These are phyloP conservation scores for Drosophila paranaensis DNA, from an alignment of 2,888 invertebrate genomes.

Conservation along the genomic window DNA sequence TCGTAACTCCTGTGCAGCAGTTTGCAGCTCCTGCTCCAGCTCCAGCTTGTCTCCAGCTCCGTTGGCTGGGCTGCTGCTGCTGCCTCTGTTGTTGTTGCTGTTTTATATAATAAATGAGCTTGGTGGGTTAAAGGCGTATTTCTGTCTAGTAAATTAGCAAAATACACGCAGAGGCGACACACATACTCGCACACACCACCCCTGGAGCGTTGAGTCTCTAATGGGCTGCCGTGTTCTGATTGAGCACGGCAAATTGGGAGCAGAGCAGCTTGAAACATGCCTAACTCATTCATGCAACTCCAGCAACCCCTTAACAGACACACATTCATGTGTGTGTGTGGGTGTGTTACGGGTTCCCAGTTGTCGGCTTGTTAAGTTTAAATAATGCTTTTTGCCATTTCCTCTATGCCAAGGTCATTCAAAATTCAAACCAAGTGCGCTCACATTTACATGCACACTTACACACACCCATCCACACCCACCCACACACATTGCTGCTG, in stretches of 20 bases:
- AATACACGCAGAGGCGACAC: conserved; percentile 74
- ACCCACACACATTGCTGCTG: conserved; percentile 13
- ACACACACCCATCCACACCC: conserved; percentile 23
- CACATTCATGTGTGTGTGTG: conserved; percentile 27
- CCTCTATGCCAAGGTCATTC: conserved; percentile 85
- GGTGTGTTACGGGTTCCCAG: conserved; percentile 46
- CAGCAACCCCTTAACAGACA: conserved; percentile 32
- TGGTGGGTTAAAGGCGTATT: conserved; percentile 83
- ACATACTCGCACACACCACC: conserved; percentile 42
- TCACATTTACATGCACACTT: conserved; percentile 43
- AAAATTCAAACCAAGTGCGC: conserved; percentile 83
- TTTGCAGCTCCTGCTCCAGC: conserved; percentile 23
- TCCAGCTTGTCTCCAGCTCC: conserved; percentile 30
- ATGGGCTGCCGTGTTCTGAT: conserved; percentile 80
- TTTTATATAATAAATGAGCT: conserved; percentile 84
- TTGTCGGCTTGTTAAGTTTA: conserved; percentile 75
- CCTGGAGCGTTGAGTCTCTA: conserved; percentile 64
- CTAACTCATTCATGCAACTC: conserved; percentile 41
- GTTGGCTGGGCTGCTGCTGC: conserved; percentile 16
- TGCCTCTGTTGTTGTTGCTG: conserved; percentile 49
- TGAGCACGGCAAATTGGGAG: conserved; percentile 79
- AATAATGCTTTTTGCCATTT: conserved; percentile 81
- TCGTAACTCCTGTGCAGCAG: conserved; percentile 42
- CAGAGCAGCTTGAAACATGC: conserved; percentile 56
- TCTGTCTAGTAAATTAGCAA: conserved; percentile 84